These are phyloP conservation scores for Drosophila tani DNA, from an alignment of 1,140 invertebrate genomes.

Conservation along the genomic window DNA sequence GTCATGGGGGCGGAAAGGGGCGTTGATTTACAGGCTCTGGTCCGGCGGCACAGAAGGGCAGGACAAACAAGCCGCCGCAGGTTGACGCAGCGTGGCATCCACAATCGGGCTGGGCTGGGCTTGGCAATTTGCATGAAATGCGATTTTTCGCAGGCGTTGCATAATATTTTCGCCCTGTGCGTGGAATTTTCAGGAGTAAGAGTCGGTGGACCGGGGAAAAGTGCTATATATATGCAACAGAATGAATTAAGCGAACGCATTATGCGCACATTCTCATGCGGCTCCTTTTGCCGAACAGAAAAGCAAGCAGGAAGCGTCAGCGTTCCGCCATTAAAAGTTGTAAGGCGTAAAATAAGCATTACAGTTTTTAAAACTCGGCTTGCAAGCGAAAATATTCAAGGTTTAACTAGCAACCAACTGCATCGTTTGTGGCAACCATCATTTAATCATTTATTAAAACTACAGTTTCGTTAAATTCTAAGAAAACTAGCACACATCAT, in stretches of 20 bases:
- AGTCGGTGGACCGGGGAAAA: not conserved
- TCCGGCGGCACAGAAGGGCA: not conserved
- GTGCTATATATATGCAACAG: slow-evolving; percentile 1
- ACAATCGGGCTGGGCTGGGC: not conserved
- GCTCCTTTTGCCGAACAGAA: not conserved
- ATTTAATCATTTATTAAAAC: not conserved
- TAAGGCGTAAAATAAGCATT: slow-evolving; percentile 13
- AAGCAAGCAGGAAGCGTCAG: not conserved
- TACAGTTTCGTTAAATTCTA: not conserved
- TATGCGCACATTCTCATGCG: slow-evolving; percentile 9
- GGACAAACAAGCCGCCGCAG: slow-evolving; percentile 11
- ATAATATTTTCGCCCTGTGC: slow-evolving; percentile 4
- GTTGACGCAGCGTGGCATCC: slow-evolving; percentile 14
- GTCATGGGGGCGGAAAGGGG: not conserved
- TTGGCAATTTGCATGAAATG: slow-evolving; percentile 17
- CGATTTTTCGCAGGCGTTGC: slow-evolving; percentile 22
- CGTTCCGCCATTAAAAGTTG: slow-evolving; percentile 14
- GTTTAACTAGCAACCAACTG: not conserved
- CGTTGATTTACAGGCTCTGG: slow-evolving; percentile 3
- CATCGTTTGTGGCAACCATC: not conserved
- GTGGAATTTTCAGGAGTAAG: not conserved
- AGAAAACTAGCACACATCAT: not conserved
- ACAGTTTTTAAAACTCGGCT: slow-evolving; percentile 3
- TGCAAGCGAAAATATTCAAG: not conserved
- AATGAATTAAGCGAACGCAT: slow-evolving; percentile 21